These are phyloP conservation scores for Falco punctatus DNA, from an alignment of 2,113 vertebrate species.

Conservation along the genomic window DNA sequence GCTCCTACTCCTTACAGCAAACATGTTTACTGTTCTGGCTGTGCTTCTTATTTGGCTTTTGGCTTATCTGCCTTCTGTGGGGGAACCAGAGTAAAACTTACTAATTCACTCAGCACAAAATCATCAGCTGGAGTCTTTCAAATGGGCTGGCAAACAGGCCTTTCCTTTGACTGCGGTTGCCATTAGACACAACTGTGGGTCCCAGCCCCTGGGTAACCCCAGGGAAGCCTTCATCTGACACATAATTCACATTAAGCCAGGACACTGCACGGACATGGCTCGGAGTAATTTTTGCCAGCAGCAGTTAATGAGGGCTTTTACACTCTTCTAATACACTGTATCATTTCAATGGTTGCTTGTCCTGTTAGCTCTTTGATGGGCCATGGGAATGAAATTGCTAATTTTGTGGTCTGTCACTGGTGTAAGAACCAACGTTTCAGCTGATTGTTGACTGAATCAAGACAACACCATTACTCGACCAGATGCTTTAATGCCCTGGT, in stretches of 20 bases:
- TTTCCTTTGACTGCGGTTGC: not conserved
- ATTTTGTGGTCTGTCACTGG: not conserved
- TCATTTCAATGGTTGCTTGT: not conserved
- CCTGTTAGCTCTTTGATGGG: not conserved
- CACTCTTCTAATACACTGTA: not conserved
- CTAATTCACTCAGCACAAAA: not conserved
- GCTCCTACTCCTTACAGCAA: not conserved
- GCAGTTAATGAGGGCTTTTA: not conserved
- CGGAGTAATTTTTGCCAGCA: not conserved
- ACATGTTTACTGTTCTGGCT: not conserved
- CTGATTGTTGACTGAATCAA: not conserved
- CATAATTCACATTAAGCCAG: not conserved
- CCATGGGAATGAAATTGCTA: not conserved
- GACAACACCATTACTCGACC: rapidly evolving
- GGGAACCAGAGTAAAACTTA: not conserved
- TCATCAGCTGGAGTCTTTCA: not conserved
- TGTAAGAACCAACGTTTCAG: not conserved
- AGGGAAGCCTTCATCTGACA: not conserved
- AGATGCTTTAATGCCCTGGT: rapidly evolving
- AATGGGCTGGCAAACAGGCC: not conserved
- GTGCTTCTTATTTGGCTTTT: not conserved
- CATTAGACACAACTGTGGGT: not conserved
- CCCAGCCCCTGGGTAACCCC: not conserved
- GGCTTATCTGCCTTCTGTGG: not conserved
- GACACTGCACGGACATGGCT: rapidly evolving